Conservation (phyloP, 1,140 invertebrate genomes). For the Meloidogyne exigua region DNA sequence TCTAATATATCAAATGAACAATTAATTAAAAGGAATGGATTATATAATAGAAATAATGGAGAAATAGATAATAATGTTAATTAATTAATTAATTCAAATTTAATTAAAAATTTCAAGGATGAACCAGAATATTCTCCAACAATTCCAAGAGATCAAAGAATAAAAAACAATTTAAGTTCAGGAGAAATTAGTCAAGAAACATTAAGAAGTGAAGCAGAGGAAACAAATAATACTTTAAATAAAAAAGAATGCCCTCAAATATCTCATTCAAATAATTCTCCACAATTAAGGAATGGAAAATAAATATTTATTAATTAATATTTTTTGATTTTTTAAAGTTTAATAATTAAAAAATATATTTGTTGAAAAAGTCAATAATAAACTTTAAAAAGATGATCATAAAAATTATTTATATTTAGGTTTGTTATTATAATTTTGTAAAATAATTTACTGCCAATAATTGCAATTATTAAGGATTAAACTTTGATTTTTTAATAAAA, state of each 20-base stretch:
- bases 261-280: neutral
- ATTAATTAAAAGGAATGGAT: neutral
- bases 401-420: too few species aligned
- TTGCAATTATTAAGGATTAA: too few species aligned
- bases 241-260: neutral
- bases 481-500: too few species aligned
- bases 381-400: too few species aligned
- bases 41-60: neutral
- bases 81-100: neutral
- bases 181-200: neutral
- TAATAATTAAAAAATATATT: too few species aligned
- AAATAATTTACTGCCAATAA: too few species aligned
- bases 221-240: neutral
- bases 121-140: constrained; percentile 4
- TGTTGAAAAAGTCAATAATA: too few species aligned
- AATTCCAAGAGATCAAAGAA: neutral
- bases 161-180: neutral
- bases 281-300: neutral
- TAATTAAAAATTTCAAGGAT: neutral
- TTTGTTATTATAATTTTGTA: too few species aligned
- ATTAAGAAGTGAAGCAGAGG: neutral
- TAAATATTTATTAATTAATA: neutral
- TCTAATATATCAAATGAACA: neutral
- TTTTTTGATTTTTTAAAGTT: too few species aligned
- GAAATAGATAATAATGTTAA: neutral